Evolutionary conservation across 2,797 vertebrate genomes (phyloP), one percentile per base, ranked within the genome.

Genomic region (Amphiprion clarkii): DNA sequence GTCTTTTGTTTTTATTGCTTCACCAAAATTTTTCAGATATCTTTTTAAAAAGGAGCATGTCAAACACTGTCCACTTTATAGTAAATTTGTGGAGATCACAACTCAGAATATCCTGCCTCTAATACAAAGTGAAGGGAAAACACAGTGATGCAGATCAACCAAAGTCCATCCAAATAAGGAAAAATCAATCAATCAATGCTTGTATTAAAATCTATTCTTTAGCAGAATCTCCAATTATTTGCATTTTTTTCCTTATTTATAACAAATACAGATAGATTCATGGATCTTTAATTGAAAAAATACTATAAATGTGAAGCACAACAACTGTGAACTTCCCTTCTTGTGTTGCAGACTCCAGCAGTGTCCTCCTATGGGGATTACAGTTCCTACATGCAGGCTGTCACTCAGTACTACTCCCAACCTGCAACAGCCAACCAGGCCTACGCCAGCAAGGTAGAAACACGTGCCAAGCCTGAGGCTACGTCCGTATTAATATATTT

Each of bases 341-440:
- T 72, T 89, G 67, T 1, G 75, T 89, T 46, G 19, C 87, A 96
- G 96, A 85, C 93, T 78, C 79, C 91, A 46, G 57, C 91, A 1
- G 90, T 91, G 52, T 78, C 94, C 33, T 83, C 90, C 54, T 95
- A 94, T 40, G 92, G 94, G 57, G 95, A 94, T 85, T 96, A 94
- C 91, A 92, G 74, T 31, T 90, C 94, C 74, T 96, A 95, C 92
- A 95, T 97, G 93, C 94, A 94, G 86, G 93, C 94, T 2, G 82
- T 96, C 63, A 95, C 96, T 89, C 90, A 95, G 55, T 95, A 96
- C 93, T 95, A 95, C 84, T 90, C 93, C 60, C 95, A 95, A 85
- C 94, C 95, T 66, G 95, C 91, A 86, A 81, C 91, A 73, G 87
- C 92, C 66, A 89, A 44, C 59, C 95, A 94, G 63, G 88, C 91